phyloP scores from a whole-genome alignment of 2,888 invertebrate species.

The Hymenopus coronatus region DNA sequence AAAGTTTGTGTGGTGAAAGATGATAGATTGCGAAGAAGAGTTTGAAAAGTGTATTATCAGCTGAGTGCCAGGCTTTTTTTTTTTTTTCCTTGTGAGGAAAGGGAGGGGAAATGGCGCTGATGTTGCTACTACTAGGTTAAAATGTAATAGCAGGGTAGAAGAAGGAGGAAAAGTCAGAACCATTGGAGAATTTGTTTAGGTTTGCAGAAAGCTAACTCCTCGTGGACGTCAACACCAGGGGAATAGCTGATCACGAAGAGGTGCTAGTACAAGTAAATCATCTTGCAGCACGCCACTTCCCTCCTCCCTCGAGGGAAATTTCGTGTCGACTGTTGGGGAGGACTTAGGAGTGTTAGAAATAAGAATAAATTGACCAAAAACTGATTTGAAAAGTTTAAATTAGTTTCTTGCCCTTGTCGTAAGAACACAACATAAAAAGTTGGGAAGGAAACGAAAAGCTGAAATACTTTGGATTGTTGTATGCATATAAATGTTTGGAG shows the following conservation, averaged over 20 bases:
- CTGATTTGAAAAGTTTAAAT: conserved; percentile 29
- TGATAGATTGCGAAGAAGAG: conserved; percentile 10
- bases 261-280: conserved; percentile 13
- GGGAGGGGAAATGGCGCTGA: neutral
- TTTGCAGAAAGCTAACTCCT: neutral
- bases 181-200: conserved; percentile 11
- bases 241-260: conserved; percentile 7
- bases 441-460: neutral
- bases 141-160: neutral
- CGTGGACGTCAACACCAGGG: neutral
- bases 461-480: conserved; percentile 14
- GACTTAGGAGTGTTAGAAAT: conserved; percentile 18
- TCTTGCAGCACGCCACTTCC: neutral
- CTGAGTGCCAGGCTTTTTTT: conserved; percentile 1
- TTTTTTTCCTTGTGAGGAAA: neutral
- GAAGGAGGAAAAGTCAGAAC: neutral
- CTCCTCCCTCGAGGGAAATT: conserved; percentile 9
- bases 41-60: conserved; percentile 19
- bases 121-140: neutral
- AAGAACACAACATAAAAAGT: conserved; percentile 12
- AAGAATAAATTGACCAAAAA: conserved; percentile 28
- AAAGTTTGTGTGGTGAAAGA: neutral
- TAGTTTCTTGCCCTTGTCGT: conserved; percentile 29
- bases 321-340: conserved; percentile 2
- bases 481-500: neutral